A percentile compares a stretch with the other conserved stretches of the same genome.
These are phyloP conservation scores for Agonopterix heracliana DNA, from an alignment of 2,888 invertebrate genomes.

Conservation along the genomic window DNA sequence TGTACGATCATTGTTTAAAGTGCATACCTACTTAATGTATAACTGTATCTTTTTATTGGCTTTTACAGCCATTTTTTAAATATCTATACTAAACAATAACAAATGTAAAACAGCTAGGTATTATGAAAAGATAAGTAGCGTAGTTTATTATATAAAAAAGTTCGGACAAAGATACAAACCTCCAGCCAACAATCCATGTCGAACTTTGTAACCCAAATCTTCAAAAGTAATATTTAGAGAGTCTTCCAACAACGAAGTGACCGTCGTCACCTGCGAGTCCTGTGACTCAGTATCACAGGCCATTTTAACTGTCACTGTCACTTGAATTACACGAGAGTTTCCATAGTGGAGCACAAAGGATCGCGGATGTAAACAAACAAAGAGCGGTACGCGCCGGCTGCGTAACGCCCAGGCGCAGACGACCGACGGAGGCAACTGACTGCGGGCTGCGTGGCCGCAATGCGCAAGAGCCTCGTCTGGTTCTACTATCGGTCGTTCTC, in stretches of 20 bases:
- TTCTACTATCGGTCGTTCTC: conserved; percentile 58
- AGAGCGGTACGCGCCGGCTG: conserved; percentile 31
- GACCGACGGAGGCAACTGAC: conserved; percentile 22
- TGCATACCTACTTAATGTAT: no score
- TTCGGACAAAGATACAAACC: conserved; percentile 50
- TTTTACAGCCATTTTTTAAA: no score
- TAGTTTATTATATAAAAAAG: no score
- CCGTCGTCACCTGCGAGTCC: conserved; percentile 56
- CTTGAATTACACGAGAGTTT: conserved; percentile 21
- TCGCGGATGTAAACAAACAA: conserved; percentile 52
- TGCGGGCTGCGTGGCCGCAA: conserved; percentile 24
- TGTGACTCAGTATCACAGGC: conserved; percentile 45
- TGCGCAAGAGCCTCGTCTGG: conserved; percentile 19
- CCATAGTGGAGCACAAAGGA: conserved; percentile 54
- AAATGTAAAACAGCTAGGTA: no score
- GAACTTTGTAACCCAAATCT: conserved; percentile 79
- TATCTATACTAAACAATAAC: no score
- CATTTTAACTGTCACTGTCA: conserved; percentile 49
- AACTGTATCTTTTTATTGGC: no score
- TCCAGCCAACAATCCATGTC: conserved; percentile 72
- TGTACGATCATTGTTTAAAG: no score
- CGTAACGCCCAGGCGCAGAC: conserved; percentile 32
- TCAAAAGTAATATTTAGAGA: conserved; percentile 80
- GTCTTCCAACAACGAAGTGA: conserved; percentile 56
- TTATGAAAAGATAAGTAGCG: no score